These are phyloP conservation scores for Tanypteryx hageni DNA, from an alignment of 2,888 invertebrate genomes.

Conservation along the genomic window DNA sequence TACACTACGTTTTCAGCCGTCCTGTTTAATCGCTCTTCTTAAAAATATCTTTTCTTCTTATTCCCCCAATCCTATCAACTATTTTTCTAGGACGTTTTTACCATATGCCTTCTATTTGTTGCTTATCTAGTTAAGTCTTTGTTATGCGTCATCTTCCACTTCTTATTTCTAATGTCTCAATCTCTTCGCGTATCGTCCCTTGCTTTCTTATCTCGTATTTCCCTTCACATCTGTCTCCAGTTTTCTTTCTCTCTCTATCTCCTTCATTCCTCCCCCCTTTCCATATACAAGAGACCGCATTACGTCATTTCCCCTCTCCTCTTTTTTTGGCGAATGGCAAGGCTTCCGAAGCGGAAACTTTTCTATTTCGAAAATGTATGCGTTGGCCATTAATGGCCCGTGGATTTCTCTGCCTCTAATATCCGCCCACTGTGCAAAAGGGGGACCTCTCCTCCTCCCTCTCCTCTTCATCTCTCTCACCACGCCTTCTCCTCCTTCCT, in stretches of 20 bases:
- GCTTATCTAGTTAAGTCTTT: too few species aligned
- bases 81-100: too few species aligned
- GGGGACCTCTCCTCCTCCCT: not conserved
- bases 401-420: slow-evolving; percentile 50
- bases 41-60: too few species aligned
- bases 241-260: not conserved
- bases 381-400: slow-evolving; percentile 34
- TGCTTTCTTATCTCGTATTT: not conserved
- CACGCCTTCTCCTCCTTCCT: not conserved
- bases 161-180: too few species aligned
- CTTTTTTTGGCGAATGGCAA: not conserved
- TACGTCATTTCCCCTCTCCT: not conserved
- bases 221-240: not conserved
- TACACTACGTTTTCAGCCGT: not conserved
- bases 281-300: not conserved
- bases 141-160: too few species aligned
- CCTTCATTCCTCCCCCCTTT: not conserved
- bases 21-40: not conserved
- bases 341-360: slow-evolving; percentile 41
- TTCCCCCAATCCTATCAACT: too few species aligned
- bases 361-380: slow-evolving; percentile 56
- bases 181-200: not conserved
- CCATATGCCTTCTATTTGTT: too few species aligned
- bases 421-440: slow-evolving; percentile 12
- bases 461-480: not conserved